A percentile compares a stretch with the other conserved stretches of the same genome.
Evolutionary conservation across 2,888 invertebrate species (phyloP).

Genomic region (Leptarthrus brevirostris): DNA sequence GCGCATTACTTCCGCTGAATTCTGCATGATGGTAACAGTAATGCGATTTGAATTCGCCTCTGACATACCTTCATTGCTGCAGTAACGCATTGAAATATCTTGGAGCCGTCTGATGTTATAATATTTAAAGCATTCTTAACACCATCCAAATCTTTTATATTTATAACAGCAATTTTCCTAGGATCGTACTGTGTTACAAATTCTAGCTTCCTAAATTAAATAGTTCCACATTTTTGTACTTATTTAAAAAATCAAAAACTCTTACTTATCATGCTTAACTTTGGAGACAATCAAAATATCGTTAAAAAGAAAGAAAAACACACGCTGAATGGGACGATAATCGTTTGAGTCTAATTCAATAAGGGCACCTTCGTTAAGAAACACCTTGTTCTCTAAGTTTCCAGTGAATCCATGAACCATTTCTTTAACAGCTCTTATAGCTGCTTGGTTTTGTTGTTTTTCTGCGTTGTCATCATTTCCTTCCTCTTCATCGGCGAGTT

Average conservation of each 20-base stretch:
- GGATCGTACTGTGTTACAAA: constrained; percentile 66
- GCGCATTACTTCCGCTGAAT: no score
- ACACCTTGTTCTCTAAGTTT: constrained; percentile 67
- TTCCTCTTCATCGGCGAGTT: constrained; percentile 59
- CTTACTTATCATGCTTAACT: constrained; percentile 68
- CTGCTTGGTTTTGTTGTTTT: constrained; percentile 71
- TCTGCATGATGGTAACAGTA: no score
- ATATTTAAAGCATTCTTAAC: constrained; percentile 95
- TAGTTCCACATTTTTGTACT: no score
- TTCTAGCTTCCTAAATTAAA: constrained; percentile 62
- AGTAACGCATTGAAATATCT: constrained; percentile 90
- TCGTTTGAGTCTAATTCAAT: constrained; percentile 90
- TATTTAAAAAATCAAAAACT: constrained; percentile 27
- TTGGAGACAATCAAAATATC: constrained; percentile 92
- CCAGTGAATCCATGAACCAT: constrained; percentile 77
- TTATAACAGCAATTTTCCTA: constrained; percentile 92
- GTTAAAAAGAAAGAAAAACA: constrained; percentile 92
- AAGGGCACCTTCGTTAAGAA: constrained; percentile 92
- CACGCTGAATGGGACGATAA: constrained; percentile 85
- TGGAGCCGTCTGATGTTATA: constrained; percentile 91
- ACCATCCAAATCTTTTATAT: constrained; percentile 89
- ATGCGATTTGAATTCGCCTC: no score
- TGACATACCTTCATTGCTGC: constrained; percentile 72
- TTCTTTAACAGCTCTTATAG: constrained; percentile 72
- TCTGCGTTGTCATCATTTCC: constrained; percentile 68